A percentile compares a stretch with the other conserved stretches of the same genome.
Evolutionary conservation across 2,888 invertebrate genomes (phyloP).

Genomic region (Spilosoma lubricipeda): DNA sequence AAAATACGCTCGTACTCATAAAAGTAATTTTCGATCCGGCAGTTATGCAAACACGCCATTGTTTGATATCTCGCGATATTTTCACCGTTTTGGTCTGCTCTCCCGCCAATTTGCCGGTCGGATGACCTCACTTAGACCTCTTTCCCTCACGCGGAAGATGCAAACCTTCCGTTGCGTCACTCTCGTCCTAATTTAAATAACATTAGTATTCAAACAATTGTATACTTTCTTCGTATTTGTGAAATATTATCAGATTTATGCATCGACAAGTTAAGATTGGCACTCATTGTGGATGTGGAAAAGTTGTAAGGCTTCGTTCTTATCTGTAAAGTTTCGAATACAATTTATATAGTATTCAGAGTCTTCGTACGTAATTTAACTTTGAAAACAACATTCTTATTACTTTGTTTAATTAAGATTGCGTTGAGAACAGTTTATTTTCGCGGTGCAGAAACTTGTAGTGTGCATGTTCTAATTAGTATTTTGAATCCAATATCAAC

Average conservation of each 20-base stretch:
- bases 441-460: not conserved
- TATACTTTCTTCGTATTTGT: slow-evolving; percentile 25
- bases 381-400: not conserved
- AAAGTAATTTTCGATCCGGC: slow-evolving; percentile 49
- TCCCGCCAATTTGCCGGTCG: slow-evolving; percentile 67
- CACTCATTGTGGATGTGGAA: slow-evolving; percentile 22
- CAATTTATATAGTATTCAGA: not conserved
- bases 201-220: slow-evolving; percentile 49
- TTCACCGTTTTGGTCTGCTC: slow-evolving; percentile 65
- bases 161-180: slow-evolving; percentile 44
- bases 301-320: slow-evolving; percentile 1
- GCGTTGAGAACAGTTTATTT: not conserved
- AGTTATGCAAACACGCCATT: slow-evolving; percentile 53
- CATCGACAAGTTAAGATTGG: slow-evolving; percentile 37
- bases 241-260: slow-evolving; percentile 38
- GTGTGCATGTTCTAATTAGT: not conserved
- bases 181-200: slow-evolving; percentile 60
- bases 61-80: slow-evolving; percentile 54
- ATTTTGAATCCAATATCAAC: not conserved
- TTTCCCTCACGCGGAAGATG: slow-evolving; percentile 51
- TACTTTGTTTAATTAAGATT: not conserved
- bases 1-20: slow-evolving; percentile 39
- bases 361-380: not conserved
- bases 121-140: slow-evolving; percentile 47
- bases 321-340: not conserved